Evolutionary conservation across 2,888 invertebrate genomes (phyloP).

Genomic region (Chalcosyrphus nemorum): DNA sequence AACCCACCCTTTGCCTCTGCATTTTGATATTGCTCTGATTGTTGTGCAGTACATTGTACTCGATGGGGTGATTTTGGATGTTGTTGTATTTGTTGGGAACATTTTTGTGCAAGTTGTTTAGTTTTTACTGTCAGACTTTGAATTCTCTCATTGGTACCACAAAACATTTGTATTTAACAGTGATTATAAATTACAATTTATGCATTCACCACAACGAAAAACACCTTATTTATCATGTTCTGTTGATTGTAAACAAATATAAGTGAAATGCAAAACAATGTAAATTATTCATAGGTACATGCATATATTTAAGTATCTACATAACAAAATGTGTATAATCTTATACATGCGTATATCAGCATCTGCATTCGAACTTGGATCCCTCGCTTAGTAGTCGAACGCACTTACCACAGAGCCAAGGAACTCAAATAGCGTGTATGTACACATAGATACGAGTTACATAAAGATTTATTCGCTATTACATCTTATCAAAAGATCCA

Average conservation of each 20-base stretch:
- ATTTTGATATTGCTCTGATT: conserved; percentile 55
- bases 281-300: background rate
- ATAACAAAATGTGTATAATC: too few relatives aligned
- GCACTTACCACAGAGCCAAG: too few relatives aligned
- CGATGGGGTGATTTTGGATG: conserved; percentile 43
- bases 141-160: conserved; percentile 79
- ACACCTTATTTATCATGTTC: background rate
- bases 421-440: too few relatives aligned
- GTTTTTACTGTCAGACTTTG: conserved; percentile 76
- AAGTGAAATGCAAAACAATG: too few relatives aligned
- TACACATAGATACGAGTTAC: too few relatives aligned
- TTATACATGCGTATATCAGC: background rate
- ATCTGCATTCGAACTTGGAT: too few relatives aligned
- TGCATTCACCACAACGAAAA: background rate
- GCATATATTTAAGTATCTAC: background rate
- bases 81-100: conserved; percentile 76
- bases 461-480: too few relatives aligned
- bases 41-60: conserved; percentile 4
- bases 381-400: too few relatives aligned
- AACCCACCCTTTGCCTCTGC: conserved; percentile 78
- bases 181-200: background rate
- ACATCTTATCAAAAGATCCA: too few relatives aligned
- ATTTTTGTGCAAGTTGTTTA: conserved; percentile 80
- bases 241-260: too few relatives aligned
- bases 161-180: conserved; percentile 77